These are phyloP conservation scores for Triops longicaudatus DNA, from an alignment of 1,140 invertebrate species.

Conservation along the genomic window DNA sequence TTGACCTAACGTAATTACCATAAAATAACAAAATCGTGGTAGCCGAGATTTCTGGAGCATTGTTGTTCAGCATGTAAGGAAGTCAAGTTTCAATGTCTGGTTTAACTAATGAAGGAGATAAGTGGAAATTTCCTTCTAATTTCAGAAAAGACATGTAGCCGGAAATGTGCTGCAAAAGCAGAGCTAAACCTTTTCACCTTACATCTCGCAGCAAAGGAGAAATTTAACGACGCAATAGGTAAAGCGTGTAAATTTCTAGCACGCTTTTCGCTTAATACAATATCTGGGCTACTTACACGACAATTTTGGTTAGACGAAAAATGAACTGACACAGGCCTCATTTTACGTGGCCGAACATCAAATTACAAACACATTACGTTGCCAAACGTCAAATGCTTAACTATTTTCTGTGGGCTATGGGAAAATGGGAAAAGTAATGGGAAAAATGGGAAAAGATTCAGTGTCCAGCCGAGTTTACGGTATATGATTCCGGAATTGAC, in stretches of 20 bases:
- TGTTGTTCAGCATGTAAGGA: not conserved
- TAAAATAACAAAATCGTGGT: not conserved
- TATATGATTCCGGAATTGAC: not conserved
- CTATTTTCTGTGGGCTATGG: not conserved
- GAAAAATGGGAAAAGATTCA: not conserved
- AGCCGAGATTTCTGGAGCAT: not conserved
- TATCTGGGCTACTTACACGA: too few species aligned
- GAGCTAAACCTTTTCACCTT: too few species aligned
- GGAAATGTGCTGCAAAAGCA: too few species aligned
- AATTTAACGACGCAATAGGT: too few species aligned
- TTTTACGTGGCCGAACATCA: not conserved
- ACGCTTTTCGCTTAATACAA: too few species aligned
- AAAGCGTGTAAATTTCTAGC: too few species aligned
- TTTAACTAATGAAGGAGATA: not conserved
- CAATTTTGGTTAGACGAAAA: too few species aligned
- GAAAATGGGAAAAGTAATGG: not conserved
- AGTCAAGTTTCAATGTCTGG: not conserved
- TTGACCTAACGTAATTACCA: not conserved
- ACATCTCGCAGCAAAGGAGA: too few species aligned
- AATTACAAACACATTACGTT: not conserved
- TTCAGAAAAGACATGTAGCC: too few species aligned
- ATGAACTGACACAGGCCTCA: not conserved
- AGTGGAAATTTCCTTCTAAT: too few species aligned
- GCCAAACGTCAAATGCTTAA: not conserved
- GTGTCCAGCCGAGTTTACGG: too few species aligned